A percentile compares a stretch with the other conserved stretches of the same genome.
phyloP scores from a whole-genome alignment of 2,888 invertebrate genomes.

The Cerceris rybyensis region DNA sequence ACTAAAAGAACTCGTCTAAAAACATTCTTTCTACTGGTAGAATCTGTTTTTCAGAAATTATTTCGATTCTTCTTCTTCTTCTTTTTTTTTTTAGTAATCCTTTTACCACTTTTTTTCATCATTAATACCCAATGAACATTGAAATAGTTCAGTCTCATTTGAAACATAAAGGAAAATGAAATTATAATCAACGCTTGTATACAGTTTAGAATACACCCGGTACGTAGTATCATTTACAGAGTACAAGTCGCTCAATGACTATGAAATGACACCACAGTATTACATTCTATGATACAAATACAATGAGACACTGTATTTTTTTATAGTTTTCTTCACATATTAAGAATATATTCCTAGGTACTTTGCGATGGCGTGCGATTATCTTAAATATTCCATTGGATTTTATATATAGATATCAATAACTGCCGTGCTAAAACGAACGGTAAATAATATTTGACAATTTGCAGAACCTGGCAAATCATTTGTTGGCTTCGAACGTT shows the following conservation, averaged over 20 bases:
- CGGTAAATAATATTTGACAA: constrained; percentile 21
- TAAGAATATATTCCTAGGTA: constrained; percentile 78
- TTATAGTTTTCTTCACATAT: constrained; percentile 72
- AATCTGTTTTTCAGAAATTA: constrained; percentile 20
- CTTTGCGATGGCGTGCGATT: constrained; percentile 73
- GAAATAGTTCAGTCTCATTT: constrained; percentile 42
- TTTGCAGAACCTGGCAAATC: constrained; percentile 22
- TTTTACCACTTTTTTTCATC: constrained; percentile 22
- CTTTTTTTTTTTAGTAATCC: constrained; percentile 12
- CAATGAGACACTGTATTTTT: constrained; percentile 76
- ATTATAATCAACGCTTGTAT: constrained; percentile 50
- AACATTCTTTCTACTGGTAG: constrained; percentile 30
- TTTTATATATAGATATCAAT: constrained; percentile 26
- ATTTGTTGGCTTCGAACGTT: constrained; percentile 19
- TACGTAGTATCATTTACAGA: constrained; percentile 66
- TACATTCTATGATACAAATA: constrained; percentile 77
- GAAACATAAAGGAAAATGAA: constrained; percentile 20
- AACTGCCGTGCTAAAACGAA: constrained; percentile 44
- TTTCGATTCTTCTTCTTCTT: not conserved
- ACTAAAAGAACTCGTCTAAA: constrained; percentile 53
- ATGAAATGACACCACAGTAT: constrained; percentile 73
- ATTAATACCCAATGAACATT: constrained; percentile 29
- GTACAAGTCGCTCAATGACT: constrained; percentile 69
- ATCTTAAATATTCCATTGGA: constrained; percentile 47
- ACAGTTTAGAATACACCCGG: constrained; percentile 74